Evolutionary conservation across 2,113 vertebrate genomes (phyloP).

Genomic region (Gasterosteus aculeatus): DNA sequence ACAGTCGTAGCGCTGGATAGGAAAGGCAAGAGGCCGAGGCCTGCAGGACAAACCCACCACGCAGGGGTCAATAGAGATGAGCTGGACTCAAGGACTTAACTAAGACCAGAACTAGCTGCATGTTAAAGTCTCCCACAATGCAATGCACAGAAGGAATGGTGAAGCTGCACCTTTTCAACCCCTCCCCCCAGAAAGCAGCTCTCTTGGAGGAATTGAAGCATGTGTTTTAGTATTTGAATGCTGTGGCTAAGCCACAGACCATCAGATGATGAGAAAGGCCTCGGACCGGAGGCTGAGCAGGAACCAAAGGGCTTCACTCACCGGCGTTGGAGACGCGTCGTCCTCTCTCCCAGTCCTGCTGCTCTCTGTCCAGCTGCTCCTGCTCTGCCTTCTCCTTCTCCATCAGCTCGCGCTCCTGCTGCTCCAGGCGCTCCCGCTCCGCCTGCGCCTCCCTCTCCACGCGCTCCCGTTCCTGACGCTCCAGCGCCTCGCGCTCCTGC

Average conservation of each 20-base stretch:
- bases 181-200: not conserved
- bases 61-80: not conserved
- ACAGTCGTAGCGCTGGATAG: not conserved
- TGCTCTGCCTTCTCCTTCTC: slow-evolving; percentile 84
- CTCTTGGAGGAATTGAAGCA: not conserved
- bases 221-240: not conserved
- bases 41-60: too few species aligned
- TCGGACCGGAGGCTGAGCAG: not conserved
- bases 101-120: not conserved
- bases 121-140: slow-evolving; percentile 2
- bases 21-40: too few species aligned
- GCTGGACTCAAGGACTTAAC: not conserved
- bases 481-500: slow-evolving; percentile 82
- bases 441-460: slow-evolving; percentile 86
- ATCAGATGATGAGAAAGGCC: too few species aligned
- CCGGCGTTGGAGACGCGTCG: slow-evolving; percentile 89
- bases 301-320: slow-evolving; percentile 76
- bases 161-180: too few species aligned
- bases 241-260: too few species aligned
- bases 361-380: slow-evolving; percentile 85
- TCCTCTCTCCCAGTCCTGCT: slow-evolving; percentile 91
- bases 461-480: slow-evolving; percentile 83
- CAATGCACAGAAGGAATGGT: not conserved
- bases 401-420: slow-evolving; percentile 84
- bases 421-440: slow-evolving; percentile 84